Conservation (phyloP, 2,888 invertebrate species). For the Cetonia aurata region DNA sequence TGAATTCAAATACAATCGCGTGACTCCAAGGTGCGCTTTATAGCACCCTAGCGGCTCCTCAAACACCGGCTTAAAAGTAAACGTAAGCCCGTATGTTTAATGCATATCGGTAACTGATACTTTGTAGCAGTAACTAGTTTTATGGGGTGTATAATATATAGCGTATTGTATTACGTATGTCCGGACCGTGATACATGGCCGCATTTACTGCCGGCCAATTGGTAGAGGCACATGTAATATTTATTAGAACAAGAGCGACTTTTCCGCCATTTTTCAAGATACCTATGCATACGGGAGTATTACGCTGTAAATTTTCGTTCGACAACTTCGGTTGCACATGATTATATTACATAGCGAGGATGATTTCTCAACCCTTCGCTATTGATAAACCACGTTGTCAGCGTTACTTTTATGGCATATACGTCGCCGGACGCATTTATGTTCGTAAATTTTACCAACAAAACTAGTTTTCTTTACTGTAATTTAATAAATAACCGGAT, state of each 20-base stretch:
- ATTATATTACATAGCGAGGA: slow-evolving; percentile 25
- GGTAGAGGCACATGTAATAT: slow-evolving; percentile 60
- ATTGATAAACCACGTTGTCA: not conserved
- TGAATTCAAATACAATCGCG: slow-evolving; percentile 63
- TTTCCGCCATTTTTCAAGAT: slow-evolving; percentile 41
- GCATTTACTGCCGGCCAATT: slow-evolving; percentile 63
- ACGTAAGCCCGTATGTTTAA: slow-evolving; percentile 53
- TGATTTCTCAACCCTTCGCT: slow-evolving; percentile 30
- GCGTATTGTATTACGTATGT: slow-evolving; percentile 64
- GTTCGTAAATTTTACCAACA: too few relatives aligned
- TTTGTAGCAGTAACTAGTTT: slow-evolving; percentile 62
- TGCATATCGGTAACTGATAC: slow-evolving; percentile 55
- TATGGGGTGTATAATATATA: slow-evolving; percentile 65
- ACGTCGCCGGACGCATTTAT: too few relatives aligned
- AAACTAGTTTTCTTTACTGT: too few relatives aligned
- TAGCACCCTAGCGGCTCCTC: slow-evolving; percentile 62
- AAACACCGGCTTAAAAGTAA: slow-evolving; percentile 60
- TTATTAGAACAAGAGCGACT: slow-evolving; percentile 57
- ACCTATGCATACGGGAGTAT: slow-evolving; percentile 20
- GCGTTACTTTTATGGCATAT: too few relatives aligned
- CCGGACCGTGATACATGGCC: slow-evolving; percentile 62
- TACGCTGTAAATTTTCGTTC: slow-evolving; percentile 31
- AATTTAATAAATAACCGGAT: too few relatives aligned
- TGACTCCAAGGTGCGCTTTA: slow-evolving; percentile 61
- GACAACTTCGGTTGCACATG: slow-evolving; percentile 6